Evolutionary conservation across 1,140 invertebrate species (phyloP), one percentile per base, ranked within the genome.

Genomic region (Atta cephalotes): DNA sequence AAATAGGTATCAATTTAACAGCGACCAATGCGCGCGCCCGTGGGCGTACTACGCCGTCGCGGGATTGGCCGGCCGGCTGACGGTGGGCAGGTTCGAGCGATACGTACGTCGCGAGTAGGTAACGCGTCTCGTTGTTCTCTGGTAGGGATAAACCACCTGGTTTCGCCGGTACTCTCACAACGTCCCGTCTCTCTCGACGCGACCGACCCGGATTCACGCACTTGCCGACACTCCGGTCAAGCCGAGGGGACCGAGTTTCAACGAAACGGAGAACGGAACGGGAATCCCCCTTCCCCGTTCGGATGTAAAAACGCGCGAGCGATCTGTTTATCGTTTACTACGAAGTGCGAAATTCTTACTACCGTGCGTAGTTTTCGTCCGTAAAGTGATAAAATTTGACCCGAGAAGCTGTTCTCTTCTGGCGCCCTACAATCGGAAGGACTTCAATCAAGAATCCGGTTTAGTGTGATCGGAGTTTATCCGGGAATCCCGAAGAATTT

Each of bases 1-100:
- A 94, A 95, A 95, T 93, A 94, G 93, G 92, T 94, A 95, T 94
- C 94, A 95, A 95, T 95, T 94, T 94, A 92, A 87, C 85, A 74
- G 25, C 16, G 81, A 65, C 94, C 94, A 95, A 95, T 95, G 70
- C 81, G 35, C 70, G 88, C 21, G 16, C 0, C 2, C 7, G 60
- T 70, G 85, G 95, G 94, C 94, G 94, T 93, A 88, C n/a, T 63
- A 31, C 66, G 49, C 7, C 49, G 16, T 18, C 14, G 39, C 25
- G n/a, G 60, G 66, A 82, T 76, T 76, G 70, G 68, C 16, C 18
- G 49, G 1, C 4, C 60, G 25, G 28, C 12, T 51, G 56, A 74
- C 56, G 31, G 66, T 72, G 63, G 74, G 87, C 74, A 35, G 45
- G 62, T 3, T 70, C 66, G 45, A 18, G 14, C 66, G 39, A 49